Base-by-base conservation (phyloP, 2,888 invertebrate genomes). In the Pyralis farinalis region DNA sequence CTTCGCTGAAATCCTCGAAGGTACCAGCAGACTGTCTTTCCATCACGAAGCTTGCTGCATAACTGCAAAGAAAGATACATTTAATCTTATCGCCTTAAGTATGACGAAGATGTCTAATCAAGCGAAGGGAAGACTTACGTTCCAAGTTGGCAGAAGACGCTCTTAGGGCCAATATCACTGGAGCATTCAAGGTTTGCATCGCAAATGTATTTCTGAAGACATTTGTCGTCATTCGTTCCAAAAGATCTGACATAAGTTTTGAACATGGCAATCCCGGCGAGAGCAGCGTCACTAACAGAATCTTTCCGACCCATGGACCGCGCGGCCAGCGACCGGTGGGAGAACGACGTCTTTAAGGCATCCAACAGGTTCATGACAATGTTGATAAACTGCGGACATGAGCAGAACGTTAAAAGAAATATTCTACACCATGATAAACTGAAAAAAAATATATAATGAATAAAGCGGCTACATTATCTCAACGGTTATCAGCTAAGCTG, bases 91-190 rank as follows among this genome's bases (percentile, higher is more conserved):
- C 34, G 41, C 12, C 27, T 20, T 22, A 12, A 25, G 7, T 1
- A 25, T 30, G 7, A 11, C 34, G 7, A 20, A 25, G 10, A 16
- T 4, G 16, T 16, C 10, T 25, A 28, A 20, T 21, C 25, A 7
- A 25, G 25, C 7, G 25, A 21, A 30, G 30, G 30, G 9, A 27
- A 37, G 51, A 93, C 96, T 94, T 87, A 97, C 97, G 96, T 95
- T 93, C 96, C 97, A 62, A 97, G 91, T 83, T 97, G 96, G 69
- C 97, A 97, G 92, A 97, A 96, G 60, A 97, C 93, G 63, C 95
- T 95, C 90, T 94, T 91, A 82, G 94, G 90, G 81, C 94, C 94
- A 51, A 94, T 93, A 71, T 96, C 96, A 36, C 92, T 90, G 20
- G 95, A 92, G 77, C 97, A 97, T 66, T 97, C 97, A 37, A 92